phyloP scores from a whole-genome alignment of 2,888 invertebrate genomes.

The Watsonalla binaria region DNA sequence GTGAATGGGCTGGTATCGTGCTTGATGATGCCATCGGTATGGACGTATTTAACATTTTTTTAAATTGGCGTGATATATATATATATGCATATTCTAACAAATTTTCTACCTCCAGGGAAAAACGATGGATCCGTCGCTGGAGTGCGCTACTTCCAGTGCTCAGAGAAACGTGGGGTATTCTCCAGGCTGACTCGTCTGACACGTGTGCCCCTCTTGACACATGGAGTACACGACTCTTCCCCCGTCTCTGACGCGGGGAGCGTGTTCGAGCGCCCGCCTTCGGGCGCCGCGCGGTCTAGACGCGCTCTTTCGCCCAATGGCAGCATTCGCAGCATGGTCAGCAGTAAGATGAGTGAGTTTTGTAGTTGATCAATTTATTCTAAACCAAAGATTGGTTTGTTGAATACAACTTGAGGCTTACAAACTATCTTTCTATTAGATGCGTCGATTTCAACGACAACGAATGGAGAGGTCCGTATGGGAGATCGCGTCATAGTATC shows the following conservation, averaged over 20 bases:
- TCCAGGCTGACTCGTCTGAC: constrained; percentile 92
- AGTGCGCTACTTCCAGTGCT: constrained; percentile 95
- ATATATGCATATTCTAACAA: not conserved
- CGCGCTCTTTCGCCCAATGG: constrained; percentile 71
- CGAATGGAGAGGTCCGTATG: constrained; percentile 83
- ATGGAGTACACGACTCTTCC: constrained; percentile 69
- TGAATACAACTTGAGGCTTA: not conserved
- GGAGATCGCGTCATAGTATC: constrained; percentile 96
- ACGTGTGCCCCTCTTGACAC: constrained; percentile 81
- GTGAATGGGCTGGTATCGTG: constrained; percentile 98
- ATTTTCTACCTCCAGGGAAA: constrained; percentile 83
- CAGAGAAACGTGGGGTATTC: constrained; percentile 95
- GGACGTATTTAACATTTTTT: constrained; percentile 17
- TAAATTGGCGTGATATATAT: constrained; percentile 2
- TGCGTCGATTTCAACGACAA: constrained; percentile 69
- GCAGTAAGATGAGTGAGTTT: constrained; percentile 75
- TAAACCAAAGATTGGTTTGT: not conserved
- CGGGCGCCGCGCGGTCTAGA: constrained; percentile 61
- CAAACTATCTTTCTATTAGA: constrained; percentile 35
- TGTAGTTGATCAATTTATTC: not conserved
- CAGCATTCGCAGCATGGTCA: constrained; percentile 71
- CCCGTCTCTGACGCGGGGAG: constrained; percentile 70
- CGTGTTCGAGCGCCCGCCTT: constrained; percentile 68
- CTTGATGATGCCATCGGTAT: constrained; percentile 96
- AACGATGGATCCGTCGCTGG: constrained; percentile 98